Percentiles rank a stretch among this genome's conserved stretches.
Conservation (phyloP, 2,888 invertebrate species). For the Tetramorium bicarinatum region DNA sequence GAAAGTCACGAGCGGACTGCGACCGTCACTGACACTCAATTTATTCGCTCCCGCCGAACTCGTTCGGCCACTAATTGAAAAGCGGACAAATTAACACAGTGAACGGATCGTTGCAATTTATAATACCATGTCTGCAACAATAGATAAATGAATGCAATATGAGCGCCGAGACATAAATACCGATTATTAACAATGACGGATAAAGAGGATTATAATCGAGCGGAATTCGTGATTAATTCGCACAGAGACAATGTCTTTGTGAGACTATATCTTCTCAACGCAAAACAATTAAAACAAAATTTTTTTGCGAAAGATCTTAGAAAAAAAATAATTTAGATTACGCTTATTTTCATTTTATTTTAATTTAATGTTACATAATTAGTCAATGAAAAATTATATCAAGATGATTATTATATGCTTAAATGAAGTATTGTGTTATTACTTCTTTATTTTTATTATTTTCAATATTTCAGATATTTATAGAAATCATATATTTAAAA, state of each 20-base stretch:
- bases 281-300: background rate
- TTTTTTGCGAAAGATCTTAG: background rate
- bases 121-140: conserved; percentile 71
- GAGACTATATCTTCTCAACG: background rate
- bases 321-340: background rate
- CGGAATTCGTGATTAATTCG: conserved; percentile 10
- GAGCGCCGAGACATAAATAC: background rate
- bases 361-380: background rate
- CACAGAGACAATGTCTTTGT: background rate
- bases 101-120: conserved; percentile 77
- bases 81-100: conserved; percentile 78
- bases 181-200: conserved; percentile 20
- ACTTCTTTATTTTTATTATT: background rate
- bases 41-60: conserved; percentile 72
- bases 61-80: conserved; percentile 79
- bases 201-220: conserved; percentile 4
- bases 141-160: conserved; percentile 49
- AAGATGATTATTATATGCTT: background rate
- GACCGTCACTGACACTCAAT: conserved; percentile 66
- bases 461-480: conserved; percentile 12
- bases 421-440: background rate
- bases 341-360: background rate
- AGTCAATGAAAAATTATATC: background rate
- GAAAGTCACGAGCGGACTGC: conserved; percentile 72
- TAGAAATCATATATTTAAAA: background rate